phyloP scores from a whole-genome alignment of 1,140 invertebrate genomes.

The Homarus americanus region DNA sequence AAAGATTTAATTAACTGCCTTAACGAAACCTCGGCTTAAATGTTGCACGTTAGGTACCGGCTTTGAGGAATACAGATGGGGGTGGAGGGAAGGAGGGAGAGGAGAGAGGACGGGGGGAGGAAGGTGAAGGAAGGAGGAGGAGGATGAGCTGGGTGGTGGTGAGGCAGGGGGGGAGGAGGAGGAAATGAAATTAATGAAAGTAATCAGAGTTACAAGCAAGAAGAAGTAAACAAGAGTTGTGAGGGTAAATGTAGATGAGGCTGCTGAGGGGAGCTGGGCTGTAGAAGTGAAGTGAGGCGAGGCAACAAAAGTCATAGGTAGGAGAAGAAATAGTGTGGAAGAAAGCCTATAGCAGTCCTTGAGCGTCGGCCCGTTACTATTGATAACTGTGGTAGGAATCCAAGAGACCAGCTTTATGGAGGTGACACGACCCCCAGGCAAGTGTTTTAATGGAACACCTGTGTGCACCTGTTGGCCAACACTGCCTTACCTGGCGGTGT shows the following conservation, averaged over 20 bases:
- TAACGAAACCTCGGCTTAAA: slow-evolving; percentile 38
- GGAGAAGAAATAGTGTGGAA: too few relatives aligned
- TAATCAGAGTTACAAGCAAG: too few relatives aligned
- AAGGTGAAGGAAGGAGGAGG: background rate
- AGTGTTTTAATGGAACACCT: too few relatives aligned
- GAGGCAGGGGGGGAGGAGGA: background rate
- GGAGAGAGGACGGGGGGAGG: background rate
- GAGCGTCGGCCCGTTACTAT: too few relatives aligned
- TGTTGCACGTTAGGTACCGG: background rate
- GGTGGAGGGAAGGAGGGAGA: background rate
- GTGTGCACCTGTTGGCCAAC: too few relatives aligned
- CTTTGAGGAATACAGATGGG: background rate
- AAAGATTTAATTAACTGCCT: slow-evolving; percentile 62
- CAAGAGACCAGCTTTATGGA: too few relatives aligned
- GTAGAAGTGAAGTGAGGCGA: slow-evolving; percentile 9
- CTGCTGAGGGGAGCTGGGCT: background rate
- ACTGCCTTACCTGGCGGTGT: too few relatives aligned
- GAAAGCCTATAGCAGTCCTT: too few relatives aligned
- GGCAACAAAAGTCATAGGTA: too few relatives aligned
- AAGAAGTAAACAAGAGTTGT: background rate
- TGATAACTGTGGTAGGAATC: too few relatives aligned
- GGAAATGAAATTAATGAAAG: too few relatives aligned
- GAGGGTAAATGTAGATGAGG: background rate
- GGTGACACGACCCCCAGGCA: too few relatives aligned
- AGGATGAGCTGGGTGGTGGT: background rate